A percentile compares a stretch with the other conserved stretches of the same genome.
These are phyloP conservation scores for Emmelina monodactyla DNA, from an alignment of 2,888 invertebrate species.

Conservation along the genomic window DNA sequence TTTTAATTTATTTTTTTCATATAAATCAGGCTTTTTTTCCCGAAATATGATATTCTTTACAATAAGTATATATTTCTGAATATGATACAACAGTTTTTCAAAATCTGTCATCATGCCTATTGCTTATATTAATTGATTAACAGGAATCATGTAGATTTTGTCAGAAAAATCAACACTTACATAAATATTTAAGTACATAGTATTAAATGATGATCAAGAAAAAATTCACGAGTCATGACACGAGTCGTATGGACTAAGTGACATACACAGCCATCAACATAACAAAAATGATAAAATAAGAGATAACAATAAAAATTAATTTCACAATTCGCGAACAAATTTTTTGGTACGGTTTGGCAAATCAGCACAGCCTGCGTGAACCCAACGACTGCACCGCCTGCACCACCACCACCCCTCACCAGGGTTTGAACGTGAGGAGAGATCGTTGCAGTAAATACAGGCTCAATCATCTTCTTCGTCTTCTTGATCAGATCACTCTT, in stretches of 20 bases:
- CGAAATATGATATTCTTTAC: too few species aligned
- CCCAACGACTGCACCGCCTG: conserved; percentile 10
- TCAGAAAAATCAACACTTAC: too few species aligned
- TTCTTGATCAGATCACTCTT: too few species aligned
- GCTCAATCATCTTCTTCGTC: conserved; percentile 13
- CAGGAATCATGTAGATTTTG: too few species aligned
- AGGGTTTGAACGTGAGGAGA: conserved; percentile 14
- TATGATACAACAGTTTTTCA: too few species aligned
- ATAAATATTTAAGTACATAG: too few species aligned
- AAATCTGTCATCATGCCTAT: too few species aligned
- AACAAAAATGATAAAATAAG: not conserved
- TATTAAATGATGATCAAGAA: conserved; percentile 14
- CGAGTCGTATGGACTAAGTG: not conserved
- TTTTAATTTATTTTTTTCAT: too few species aligned
- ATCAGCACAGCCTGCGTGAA: conserved; percentile 16
- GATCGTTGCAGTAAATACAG: conserved; percentile 15
- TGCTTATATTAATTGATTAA: too few species aligned
- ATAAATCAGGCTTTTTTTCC: too few species aligned
- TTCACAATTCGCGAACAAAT: conserved; percentile 12
- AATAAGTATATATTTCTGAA: too few species aligned
- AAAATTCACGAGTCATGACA: conserved; percentile 2
- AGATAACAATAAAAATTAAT: not conserved
- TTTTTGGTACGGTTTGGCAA: conserved; percentile 10
- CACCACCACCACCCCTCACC: conserved; percentile 13
- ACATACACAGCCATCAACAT: not conserved